Base-by-base conservation (phyloP, 1,140 invertebrate genomes). In the Drosophila triauraria region DNA sequence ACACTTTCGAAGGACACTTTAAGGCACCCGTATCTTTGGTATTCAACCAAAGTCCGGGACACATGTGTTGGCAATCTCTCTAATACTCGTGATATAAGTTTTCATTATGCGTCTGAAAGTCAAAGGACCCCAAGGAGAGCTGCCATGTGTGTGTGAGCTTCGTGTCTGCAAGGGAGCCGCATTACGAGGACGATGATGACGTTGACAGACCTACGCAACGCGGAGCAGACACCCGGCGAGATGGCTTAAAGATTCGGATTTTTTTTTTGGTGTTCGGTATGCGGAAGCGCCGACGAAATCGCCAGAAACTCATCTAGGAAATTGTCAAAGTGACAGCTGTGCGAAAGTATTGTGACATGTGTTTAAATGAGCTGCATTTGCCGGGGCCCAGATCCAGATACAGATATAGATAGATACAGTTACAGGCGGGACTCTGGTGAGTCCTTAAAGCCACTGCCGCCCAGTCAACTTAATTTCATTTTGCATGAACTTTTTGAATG, bases 261-360 rank as follows among this genome's bases (percentile, higher is more conserved):
- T 76, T 60, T 78, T 48, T 59, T 30, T 30, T 5, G 27, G 27
- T 30, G 6, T 30, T 58, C 48, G 40, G 32, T 27, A 27, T 64
- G 40, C 43, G 54, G 40, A 59, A 61, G 63, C 63, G 42, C 20
- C 51, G 53, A 43, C 35, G 54, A 74, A 85, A 75, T 76, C 81
- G 78, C 67, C 84, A 69, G 78, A 84, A 90, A 90, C 85, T 90
- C 85, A 90, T 90, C 86, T 90, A 90, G 78, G 90, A 90, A 90
- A 90, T 90, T 90, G 85, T 84, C 85, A 90, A 90, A 90, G 85
- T 90, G 85, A 90, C 85, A 90, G 85, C 78, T 88, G 85, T 84
- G 78, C 75, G 75, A 85, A 90, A 90, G 85, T 88, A 88, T 88
- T 90, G 85, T 90, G 85, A 90, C 85, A 90, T 90, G 81, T 90